Conservation (phyloP, 35 echinoderm and acorn worm genomes). For the Hemicentrotus pulcherrimus region DNA sequence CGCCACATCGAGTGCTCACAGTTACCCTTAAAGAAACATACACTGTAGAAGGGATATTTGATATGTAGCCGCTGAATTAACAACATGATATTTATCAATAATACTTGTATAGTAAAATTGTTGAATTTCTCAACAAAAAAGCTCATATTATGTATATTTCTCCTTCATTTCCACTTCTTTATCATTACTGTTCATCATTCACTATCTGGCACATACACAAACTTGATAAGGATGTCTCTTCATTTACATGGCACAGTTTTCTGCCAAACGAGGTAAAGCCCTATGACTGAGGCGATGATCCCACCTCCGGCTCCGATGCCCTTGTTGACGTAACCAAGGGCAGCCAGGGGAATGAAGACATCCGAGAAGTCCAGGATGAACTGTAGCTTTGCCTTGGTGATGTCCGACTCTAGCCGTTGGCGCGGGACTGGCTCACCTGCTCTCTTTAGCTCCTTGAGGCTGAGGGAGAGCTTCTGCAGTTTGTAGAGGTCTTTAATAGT, state of each 20-base stretch:
- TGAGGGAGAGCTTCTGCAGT: constrained; percentile 60
- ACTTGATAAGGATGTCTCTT: neutral
- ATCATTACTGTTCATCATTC: neutral
- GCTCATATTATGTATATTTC: neutral
- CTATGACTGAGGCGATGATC: constrained; percentile 66
- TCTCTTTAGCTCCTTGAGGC: constrained; percentile 61
- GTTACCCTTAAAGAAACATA: too few relatives aligned
- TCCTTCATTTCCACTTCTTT: neutral
- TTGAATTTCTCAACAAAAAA: neutral
- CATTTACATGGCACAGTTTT: constrained; percentile 66
- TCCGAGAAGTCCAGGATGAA: constrained; percentile 72
- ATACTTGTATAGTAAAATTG: neutral
- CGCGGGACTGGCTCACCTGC: constrained; percentile 49
- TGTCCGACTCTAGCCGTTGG: constrained; percentile 41
- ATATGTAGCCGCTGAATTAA: too few relatives aligned
- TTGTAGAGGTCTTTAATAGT: constrained; percentile 72
- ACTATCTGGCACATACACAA: neutral
- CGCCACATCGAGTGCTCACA: too few relatives aligned
- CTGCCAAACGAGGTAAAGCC: constrained; percentile 68
- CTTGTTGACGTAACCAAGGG: constrained; percentile 77
- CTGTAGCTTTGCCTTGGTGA: constrained; percentile 60
- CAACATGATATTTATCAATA: too few relatives aligned
- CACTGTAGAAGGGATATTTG: too few relatives aligned
- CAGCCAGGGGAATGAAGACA: constrained; percentile 70
- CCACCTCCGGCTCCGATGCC: constrained; percentile 77